Percentiles rank a stretch among this genome's conserved stretches.
Evolutionary conservation across 2,797 vertebrate genomes (phyloP).

Genomic region (Limnodromus scolopaceus): DNA sequence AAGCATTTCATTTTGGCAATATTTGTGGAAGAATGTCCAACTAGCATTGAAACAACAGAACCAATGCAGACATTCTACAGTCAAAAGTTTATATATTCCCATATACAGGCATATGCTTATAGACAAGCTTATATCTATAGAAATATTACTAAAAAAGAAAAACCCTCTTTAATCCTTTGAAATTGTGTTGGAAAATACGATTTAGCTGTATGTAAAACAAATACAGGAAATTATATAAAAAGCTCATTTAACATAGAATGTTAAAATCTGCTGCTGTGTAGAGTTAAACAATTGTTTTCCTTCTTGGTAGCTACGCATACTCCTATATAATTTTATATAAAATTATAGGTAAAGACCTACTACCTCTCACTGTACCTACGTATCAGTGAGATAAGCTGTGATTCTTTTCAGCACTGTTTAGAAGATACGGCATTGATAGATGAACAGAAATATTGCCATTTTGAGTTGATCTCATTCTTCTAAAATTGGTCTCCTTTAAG

Average conservation of each 20-base stretch:
- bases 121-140: neutral
- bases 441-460: constrained; percentile 53
- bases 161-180: neutral
- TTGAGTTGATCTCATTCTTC: constrained; percentile 24
- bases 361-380: neutral
- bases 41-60: neutral
- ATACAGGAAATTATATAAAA: neutral
- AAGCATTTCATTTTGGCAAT: neutral
- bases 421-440: constrained; percentile 55
- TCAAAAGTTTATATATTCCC: neutral
- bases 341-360: neutral
- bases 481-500: constrained; percentile 34
- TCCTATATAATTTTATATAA: neutral
- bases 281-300: neutral
- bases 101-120: neutral
- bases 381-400: neutral
- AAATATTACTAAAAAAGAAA: neutral
- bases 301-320: neutral
- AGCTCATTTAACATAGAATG: neutral
- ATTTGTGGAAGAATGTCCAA: neutral
- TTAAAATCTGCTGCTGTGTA: neutral
- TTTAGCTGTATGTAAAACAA: neutral
- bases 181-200: neutral
- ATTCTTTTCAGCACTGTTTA: constrained; percentile 30
- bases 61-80: neutral